Conservation (phyloP, 2,888 invertebrate species). For the Scelioninae gen. 1 region DNA sequence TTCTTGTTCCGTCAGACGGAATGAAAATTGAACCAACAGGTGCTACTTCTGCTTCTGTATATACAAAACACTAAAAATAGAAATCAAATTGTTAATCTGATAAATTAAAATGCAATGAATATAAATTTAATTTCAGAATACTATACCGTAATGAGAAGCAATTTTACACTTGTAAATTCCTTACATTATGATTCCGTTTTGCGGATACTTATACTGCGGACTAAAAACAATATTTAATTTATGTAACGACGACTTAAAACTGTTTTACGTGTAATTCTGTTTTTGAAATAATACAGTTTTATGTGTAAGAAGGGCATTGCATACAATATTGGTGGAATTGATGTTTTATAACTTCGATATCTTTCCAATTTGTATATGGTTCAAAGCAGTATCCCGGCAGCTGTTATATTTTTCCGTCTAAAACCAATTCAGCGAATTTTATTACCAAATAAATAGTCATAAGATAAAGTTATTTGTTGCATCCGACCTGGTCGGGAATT, state of each 20-base stretch:
- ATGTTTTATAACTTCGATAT: conserved; percentile 19
- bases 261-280: conserved; percentile 2
- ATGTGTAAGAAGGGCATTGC: conserved; percentile 7
- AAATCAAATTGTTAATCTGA: no score
- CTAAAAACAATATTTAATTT: neutral
- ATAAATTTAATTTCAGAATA: no score
- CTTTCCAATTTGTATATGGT: conserved; percentile 25
- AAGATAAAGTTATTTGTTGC: conserved; percentile 2
- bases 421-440: conserved; percentile 13
- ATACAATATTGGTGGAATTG: conserved; percentile 30
- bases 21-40: no score
- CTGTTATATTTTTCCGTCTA: conserved; percentile 3
- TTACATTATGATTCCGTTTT: no score
- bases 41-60: no score
- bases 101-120: no score
- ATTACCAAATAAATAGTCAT: conserved; percentile 10
- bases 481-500: neutral
- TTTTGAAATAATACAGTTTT: conserved; percentile 25
- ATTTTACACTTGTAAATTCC: no score
- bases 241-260: conserved; percentile 2
- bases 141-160: no score
- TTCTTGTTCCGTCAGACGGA: no score
- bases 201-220: no score
- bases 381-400: neutral
- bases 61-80: no score